phyloP scores from a whole-genome alignment of 2,888 invertebrate species.

The Altica lythri region DNA sequence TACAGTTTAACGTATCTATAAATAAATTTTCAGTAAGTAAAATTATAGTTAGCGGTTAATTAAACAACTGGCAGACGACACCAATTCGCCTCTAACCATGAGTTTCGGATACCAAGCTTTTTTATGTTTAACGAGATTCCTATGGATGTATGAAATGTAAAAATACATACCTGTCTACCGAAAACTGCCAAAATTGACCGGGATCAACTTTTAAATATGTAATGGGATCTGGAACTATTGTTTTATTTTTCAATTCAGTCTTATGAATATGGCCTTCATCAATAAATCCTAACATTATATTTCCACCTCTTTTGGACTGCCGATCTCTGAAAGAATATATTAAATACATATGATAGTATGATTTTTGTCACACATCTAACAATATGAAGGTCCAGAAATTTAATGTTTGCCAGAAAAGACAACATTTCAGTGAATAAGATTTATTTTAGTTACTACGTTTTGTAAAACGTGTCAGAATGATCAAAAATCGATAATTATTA shows the following conservation, averaged over 20 bases:
- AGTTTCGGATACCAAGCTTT: no score
- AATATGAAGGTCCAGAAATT: neutral
- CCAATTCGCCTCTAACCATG: no score
- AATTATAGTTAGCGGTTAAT: no score
- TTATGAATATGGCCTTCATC: conserved; percentile 65
- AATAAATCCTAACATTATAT: conserved; percentile 66
- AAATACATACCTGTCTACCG: conserved; percentile 64
- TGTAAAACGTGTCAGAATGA: no score
- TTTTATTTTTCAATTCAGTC: conserved; percentile 37
- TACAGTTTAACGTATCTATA: no score
- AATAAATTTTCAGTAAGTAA: no score
- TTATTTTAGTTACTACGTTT: no score
- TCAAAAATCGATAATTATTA: no score
- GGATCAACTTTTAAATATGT: conserved; percentile 65
- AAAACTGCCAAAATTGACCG: conserved; percentile 68
- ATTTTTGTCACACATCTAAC: neutral
- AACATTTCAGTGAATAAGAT: no score
- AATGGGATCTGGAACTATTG: conserved; percentile 59
- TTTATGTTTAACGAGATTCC: no score
- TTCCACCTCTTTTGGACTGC: conserved; percentile 61
- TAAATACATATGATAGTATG: neutral
- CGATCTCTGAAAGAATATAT: conserved; percentile 59
- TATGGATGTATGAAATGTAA: conserved; percentile 26
- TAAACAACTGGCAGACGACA: no score
- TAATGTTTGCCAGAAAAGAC: no score